These are phyloP conservation scores for Bombylius major DNA, from an alignment of 2,888 invertebrate genomes.

Conservation along the genomic window DNA sequence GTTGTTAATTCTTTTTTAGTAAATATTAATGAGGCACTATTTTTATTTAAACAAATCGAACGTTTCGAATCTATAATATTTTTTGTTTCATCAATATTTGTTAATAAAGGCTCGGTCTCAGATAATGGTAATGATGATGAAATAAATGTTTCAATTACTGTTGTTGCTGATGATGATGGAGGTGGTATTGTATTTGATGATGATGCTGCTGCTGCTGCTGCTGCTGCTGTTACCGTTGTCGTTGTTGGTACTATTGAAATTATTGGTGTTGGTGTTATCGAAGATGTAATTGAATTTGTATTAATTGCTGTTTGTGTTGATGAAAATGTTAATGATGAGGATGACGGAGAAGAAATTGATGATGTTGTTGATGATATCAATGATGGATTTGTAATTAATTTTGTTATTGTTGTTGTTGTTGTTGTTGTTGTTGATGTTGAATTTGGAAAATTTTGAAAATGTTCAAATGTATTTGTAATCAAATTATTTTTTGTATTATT, in stretches of 20 bases:
- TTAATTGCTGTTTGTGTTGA: too few relatives aligned
- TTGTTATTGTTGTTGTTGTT: too few relatives aligned
- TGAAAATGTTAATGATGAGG: too few relatives aligned
- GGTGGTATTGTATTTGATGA: conserved; percentile 2
- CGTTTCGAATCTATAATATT: conserved; percentile 27
- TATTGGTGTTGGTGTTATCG: conserved; percentile 22
- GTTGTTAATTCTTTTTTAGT: conserved; percentile 28
- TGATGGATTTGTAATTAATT: background rate
- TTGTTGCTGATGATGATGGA: background rate
- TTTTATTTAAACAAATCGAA: conserved; percentile 31
- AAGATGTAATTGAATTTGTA: background rate
- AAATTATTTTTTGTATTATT: conserved; percentile 1
- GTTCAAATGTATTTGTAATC: conserved; percentile 3
- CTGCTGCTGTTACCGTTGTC: conserved; percentile 16
- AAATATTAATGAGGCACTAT: conserved; percentile 33
- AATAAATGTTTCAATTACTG: too few relatives aligned
- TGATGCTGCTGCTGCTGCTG: too few relatives aligned
- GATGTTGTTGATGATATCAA: background rate
- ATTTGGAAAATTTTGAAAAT: background rate
- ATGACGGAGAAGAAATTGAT: too few relatives aligned
- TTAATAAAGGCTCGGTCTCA: conserved; percentile 32
- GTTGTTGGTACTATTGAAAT: conserved; percentile 17
- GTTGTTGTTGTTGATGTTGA: too few relatives aligned
- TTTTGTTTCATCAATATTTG: conserved; percentile 24
- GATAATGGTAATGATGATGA: conserved; percentile 23